Evolutionary conservation across 2,113 vertebrate genomes (phyloP).

Genomic region (Canis aureus): DNA sequence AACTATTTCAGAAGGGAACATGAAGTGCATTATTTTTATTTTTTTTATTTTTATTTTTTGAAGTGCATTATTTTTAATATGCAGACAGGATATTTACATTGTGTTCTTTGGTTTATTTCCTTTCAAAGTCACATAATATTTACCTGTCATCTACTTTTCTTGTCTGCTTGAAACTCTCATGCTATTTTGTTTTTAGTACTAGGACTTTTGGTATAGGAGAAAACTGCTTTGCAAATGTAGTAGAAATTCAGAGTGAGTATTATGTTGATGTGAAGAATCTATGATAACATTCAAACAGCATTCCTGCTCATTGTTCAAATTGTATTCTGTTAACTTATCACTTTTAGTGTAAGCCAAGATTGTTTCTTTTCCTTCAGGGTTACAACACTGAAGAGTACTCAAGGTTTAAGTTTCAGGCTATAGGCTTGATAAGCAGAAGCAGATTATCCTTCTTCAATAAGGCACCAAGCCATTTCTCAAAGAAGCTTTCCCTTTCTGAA

Average conservation of each 20-base stretch:
- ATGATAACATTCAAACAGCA: conserved; percentile 29
- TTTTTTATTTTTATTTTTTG: no score
- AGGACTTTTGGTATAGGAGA: background rate
- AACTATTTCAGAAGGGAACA: conserved; percentile 42
- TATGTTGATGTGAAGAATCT: background rate
- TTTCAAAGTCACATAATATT: conserved; percentile 22
- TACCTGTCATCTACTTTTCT: conserved; percentile 36
- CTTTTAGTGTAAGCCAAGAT: conserved; percentile 43
- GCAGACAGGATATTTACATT: conserved; percentile 41
- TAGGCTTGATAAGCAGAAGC: background rate
- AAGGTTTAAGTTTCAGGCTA: conserved; percentile 61
- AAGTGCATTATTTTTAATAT: conserved; percentile 42
- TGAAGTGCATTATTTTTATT: no score
- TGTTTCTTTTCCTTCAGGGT: conserved; percentile 7
- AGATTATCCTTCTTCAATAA: conserved; percentile 56
- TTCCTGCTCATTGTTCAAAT: conserved; percentile 22
- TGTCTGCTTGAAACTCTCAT: background rate
- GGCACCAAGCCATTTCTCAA: background rate
- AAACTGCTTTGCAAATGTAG: conserved; percentile 49
- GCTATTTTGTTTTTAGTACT: background rate
- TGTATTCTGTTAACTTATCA: conserved; percentile 23
- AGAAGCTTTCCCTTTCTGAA: background rate
- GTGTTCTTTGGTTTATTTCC: conserved; percentile 35
- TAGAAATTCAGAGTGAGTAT: background rate
- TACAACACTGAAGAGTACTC: conserved; percentile 13